phyloP scores from a whole-genome alignment of 2,888 invertebrate genomes.

The Ophioninae sp. region DNA sequence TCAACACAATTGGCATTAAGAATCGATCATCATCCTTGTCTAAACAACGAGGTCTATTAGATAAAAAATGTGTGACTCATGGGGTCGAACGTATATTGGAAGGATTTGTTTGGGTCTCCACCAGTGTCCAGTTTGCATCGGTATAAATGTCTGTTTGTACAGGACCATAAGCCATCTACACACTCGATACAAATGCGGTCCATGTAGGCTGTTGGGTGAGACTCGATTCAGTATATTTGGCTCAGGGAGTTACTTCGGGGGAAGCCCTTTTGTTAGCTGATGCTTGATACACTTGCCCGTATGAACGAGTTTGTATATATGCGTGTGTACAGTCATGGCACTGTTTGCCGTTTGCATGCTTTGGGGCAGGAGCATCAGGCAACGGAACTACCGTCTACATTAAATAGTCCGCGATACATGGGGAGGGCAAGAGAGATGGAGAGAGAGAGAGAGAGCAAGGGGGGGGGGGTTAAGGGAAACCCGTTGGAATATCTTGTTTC shows the following conservation, averaged over 20 bases:
- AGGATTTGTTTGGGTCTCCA: not conserved
- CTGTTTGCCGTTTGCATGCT: slow-evolving; percentile 35
- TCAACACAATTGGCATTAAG: not conserved
- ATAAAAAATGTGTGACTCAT: not conserved
- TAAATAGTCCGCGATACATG: slow-evolving; percentile 42
- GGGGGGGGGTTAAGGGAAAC: not conserved
- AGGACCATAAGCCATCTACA: slow-evolving; percentile 16
- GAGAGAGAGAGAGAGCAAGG: slow-evolving; percentile 2
- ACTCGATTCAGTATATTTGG: not conserved
- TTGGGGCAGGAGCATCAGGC: slow-evolving; percentile 41
- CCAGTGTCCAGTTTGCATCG: not conserved
- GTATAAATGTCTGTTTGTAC: slow-evolving; percentile 1
- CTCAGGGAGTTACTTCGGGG: not conserved
- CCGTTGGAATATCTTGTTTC: slow-evolving; percentile 53
- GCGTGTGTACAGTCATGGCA: not conserved
- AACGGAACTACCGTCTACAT: slow-evolving; percentile 36
- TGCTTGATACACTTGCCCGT: not conserved
- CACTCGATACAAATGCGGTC: slow-evolving; percentile 4
- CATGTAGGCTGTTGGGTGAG: not conserved
- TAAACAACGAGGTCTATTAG: not conserved
- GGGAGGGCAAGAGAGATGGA: not conserved
- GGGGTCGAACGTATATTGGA: not conserved
- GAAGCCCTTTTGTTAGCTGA: slow-evolving; percentile 15
- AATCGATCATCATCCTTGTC: not conserved
- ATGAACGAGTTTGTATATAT: not conserved